Conservation (phyloP, 1,140 invertebrate genomes). For the Cotesia vestalis region DNA sequence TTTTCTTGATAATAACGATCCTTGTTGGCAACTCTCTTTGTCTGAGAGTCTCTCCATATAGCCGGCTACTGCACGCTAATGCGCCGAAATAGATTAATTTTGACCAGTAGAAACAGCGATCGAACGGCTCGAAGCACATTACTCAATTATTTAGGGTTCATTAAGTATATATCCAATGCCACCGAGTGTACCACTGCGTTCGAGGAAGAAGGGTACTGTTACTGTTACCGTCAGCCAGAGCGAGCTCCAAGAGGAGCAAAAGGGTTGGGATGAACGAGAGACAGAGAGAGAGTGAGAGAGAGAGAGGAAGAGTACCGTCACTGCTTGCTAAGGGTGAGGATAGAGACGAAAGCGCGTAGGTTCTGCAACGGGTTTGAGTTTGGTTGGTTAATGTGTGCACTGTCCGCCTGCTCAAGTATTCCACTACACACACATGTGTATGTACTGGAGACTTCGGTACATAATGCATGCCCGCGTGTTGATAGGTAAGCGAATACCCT, state of each 20-base stretch:
- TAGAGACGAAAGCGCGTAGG: background rate
- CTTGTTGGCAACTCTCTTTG: conserved; percentile 29
- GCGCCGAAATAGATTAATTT: conserved; percentile 67
- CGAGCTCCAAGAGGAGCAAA: conserved; percentile 26
- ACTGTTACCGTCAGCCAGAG: conserved; percentile 26
- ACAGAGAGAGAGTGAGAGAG: conserved; percentile 6
- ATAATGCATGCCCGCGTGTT: conserved; percentile 64
- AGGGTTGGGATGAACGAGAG: conserved; percentile 12
- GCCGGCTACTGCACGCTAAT: conserved; percentile 63
- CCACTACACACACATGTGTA: conserved; percentile 17
- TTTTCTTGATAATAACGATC: conserved; percentile 1
- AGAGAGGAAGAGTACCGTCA: background rate
- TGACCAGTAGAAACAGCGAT: conserved; percentile 66
- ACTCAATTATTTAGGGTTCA: conserved; percentile 69
- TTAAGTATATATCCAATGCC: conserved; percentile 68
- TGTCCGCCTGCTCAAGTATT: conserved; percentile 30
- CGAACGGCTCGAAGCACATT: conserved; percentile 66
- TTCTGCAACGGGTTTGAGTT: background rate
- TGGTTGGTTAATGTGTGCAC: conserved; percentile 13
- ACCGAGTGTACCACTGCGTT: conserved; percentile 53
- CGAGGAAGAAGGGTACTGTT: conserved; percentile 30
- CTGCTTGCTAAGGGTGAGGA: conserved; percentile 21
- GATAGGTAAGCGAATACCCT: conserved; percentile 60
- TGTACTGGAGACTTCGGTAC: conserved; percentile 51
- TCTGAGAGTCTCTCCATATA: conserved; percentile 46